Evolutionary conservation across 23 tunicate species (phyloP).

Genomic region (Styela clava): DNA sequence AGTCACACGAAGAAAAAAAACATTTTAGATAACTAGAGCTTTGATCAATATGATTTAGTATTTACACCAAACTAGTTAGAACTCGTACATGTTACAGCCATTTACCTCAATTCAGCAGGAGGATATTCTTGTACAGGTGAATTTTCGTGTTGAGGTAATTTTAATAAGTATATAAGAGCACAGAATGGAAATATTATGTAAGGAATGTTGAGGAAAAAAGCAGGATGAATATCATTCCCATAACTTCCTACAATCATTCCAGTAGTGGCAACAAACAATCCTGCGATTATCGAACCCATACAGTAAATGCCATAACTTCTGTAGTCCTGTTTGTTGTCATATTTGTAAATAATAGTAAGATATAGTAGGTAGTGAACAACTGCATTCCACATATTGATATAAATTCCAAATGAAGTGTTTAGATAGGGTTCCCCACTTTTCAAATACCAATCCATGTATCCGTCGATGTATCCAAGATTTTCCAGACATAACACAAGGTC

Average conservation of each 20-base stretch:
- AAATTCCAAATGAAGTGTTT: conserved; percentile 43
- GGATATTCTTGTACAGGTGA: not conserved
- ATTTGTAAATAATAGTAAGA: conserved; percentile 42
- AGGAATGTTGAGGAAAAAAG: conserved; percentile 41
- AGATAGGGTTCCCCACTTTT: conserved; percentile 67
- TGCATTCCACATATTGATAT: conserved; percentile 41
- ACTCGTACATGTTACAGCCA: too few relatives aligned
- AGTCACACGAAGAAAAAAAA: too few relatives aligned
- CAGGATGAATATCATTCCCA: conserved; percentile 29
- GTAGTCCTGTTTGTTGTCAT: conserved; percentile 65
- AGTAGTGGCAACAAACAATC: conserved; percentile 29
- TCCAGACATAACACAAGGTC: conserved; percentile 55
- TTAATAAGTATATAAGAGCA: conserved; percentile 30
- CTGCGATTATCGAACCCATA: conserved; percentile 31
- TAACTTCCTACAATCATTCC: conserved; percentile 53
- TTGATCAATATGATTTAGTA: too few relatives aligned
- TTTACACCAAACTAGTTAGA: too few relatives aligned
- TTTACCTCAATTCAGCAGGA: too few relatives aligned
- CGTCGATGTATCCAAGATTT: conserved; percentile 29
- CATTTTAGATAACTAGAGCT: too few relatives aligned
- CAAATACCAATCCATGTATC: conserved; percentile 51
- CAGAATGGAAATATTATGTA: conserved; percentile 46
- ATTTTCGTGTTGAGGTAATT: not conserved
- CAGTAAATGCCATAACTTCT: conserved; percentile 44
- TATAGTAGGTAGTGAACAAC: conserved; percentile 32